phyloP scores from a whole-genome alignment of 1,140 invertebrate genomes.

The Orussus abietinus region DNA sequence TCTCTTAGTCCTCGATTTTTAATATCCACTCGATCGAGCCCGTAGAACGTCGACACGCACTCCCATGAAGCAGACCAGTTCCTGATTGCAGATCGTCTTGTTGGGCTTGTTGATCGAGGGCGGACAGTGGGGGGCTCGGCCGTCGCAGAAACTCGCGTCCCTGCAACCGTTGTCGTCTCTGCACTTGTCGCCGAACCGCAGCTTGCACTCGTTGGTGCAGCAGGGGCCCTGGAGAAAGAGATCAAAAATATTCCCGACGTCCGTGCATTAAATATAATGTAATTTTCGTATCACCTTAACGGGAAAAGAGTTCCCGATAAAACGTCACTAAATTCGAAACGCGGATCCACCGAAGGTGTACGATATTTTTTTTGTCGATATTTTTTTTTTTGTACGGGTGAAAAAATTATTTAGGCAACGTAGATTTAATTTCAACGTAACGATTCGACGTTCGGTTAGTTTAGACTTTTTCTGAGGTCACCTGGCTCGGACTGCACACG shows the following conservation, averaged over 20 bases:
- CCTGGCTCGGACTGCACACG: constrained; percentile 78
- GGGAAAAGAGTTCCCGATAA: no score
- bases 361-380: no score
- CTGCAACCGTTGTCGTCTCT: constrained; percentile 92
- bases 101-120: constrained; percentile 90
- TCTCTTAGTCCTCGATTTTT: no score
- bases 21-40: no score
- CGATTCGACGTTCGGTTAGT: no score
- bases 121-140: constrained; percentile 77
- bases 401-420: no score
- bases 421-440: no score
- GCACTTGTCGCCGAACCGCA: constrained; percentile 84
- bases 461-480: constrained; percentile 34
- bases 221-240: constrained; percentile 80
- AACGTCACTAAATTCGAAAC: no score
- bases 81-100: constrained; percentile 90
- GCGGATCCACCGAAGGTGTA: no score
- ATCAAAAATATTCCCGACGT: constrained; percentile 30
- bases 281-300: no score
- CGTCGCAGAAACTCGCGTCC: constrained; percentile 86
- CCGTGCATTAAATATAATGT: no score
- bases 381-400: no score
- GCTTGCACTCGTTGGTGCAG: constrained; percentile 82
- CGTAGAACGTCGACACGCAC: constrained; percentile 60
- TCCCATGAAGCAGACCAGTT: constrained; percentile 93